Percentiles rank a stretch among this genome's conserved stretches.
phyloP scores from a whole-genome alignment of 2,888 invertebrate species.

The Euspilapteryx auroguttella region DNA sequence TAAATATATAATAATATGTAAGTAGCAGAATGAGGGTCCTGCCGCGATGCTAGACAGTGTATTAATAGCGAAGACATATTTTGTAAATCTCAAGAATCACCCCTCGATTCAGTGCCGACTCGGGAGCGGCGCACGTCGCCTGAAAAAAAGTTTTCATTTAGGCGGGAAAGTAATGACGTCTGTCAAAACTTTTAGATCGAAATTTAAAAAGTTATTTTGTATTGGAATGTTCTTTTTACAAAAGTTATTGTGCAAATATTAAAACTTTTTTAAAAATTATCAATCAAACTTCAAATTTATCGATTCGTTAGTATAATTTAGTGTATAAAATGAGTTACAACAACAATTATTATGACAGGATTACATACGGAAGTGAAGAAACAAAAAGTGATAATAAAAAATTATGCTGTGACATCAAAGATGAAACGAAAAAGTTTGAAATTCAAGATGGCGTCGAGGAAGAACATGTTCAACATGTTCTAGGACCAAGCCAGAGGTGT shows the following conservation, averaged over 20 bases:
- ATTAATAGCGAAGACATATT: slow-evolving; percentile 45
- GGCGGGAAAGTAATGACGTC: slow-evolving; percentile 14
- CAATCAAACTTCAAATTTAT: too few species aligned
- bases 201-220: too few species aligned
- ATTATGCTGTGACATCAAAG: slow-evolving; percentile 36
- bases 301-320: neutral
- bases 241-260: too few species aligned
- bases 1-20: too few species aligned
- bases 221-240: too few species aligned
- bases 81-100: slow-evolving; percentile 46
- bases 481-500: slow-evolving; percentile 72
- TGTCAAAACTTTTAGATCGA: slow-evolving; percentile 6
- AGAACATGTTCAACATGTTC: slow-evolving; percentile 47
- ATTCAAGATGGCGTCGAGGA: slow-evolving; percentile 13
- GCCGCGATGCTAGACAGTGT: slow-evolving; percentile 36
- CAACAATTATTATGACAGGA: neutral
- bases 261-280: slow-evolving; percentile 8
- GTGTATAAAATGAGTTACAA: neutral
- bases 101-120: slow-evolving; percentile 42
- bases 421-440: slow-evolving; percentile 18
- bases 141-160: slow-evolving; percentile 29
- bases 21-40: too few species aligned
- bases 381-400: neutral
- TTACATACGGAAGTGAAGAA: slow-evolving; percentile 7
- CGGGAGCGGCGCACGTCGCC: slow-evolving; percentile 34